Evolutionary conservation across 2,888 invertebrate species (phyloP), one percentile per base, ranked within the genome.

Genomic region (Drosophila falleni): DNA sequence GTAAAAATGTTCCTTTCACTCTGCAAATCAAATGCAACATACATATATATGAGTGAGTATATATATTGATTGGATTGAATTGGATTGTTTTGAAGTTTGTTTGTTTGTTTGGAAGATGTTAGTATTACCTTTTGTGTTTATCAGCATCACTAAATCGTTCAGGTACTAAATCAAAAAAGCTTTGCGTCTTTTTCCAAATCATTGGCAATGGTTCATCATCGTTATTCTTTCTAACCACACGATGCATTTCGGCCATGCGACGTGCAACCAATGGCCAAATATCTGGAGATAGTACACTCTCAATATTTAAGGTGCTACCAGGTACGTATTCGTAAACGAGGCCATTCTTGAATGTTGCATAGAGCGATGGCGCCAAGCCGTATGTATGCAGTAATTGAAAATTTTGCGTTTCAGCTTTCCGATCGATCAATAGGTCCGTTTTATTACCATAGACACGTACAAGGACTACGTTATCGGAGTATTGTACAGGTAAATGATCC

Each of bases 331-430:
- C 96, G 92, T 99, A 99, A 42, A 96, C 97, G 78, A 99, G 94
- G 11, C 99, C 99, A 94, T 99, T 99, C 82, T 95, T 94, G 93
- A 99, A 99, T 50, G 96, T 96, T 53, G 97, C 98, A 93, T 97
- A 98, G 49, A 99, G 93, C 51, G 96, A 94, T 56, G 98, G 97
- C 47, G 98, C 97, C 84, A 97, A 94, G 16, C 96, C 96, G 80
- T 95, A 94, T 69, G 94, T 94, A 91, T 97, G 94, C 73, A 97
- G 93, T 75, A 96, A 84, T 71, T 93, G 90, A 68, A 94, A 94
- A 87, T 94, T 94, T 76, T 93, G 94, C 64, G 95, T 95, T 93
- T 98, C 98, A 55, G 96, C 95, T 90, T 96, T 95, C 74, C 98
- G 94, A 91, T 99, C 97, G 90, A 99, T 98, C 73, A 99, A 94